Conservation (phyloP, 1,140 invertebrate genomes). For the Sarcophaga bullata region DNA sequence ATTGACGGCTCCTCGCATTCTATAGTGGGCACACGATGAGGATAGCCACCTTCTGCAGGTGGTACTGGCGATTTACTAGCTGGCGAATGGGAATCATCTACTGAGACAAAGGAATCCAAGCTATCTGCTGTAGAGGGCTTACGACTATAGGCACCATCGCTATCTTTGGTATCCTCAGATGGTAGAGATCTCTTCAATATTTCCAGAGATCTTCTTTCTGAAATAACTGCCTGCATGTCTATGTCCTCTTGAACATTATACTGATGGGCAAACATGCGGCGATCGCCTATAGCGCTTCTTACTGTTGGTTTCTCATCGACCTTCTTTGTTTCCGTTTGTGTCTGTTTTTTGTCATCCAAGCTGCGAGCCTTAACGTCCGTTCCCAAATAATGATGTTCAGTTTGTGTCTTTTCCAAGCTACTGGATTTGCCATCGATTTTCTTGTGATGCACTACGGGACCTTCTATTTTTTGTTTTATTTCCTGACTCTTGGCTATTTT, state of each 20-base stretch:
- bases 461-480: constrained; percentile 72
- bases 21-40: constrained; percentile 62
- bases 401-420: constrained; percentile 68
- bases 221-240: constrained; percentile 72
- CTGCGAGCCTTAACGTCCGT: constrained; percentile 73
- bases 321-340: constrained; percentile 52
- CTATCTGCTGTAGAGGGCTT: constrained; percentile 72
- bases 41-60: constrained; percentile 49
- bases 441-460: constrained; percentile 71
- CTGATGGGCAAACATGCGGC: constrained; percentile 63
- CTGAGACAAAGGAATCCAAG: constrained; percentile 67
- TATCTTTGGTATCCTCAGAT: constrained; percentile 61
- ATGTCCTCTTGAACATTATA: constrained; percentile 67
- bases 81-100: constrained; percentile 59
- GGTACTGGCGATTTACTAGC: constrained; percentile 59
- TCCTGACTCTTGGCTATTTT: constrained; percentile 72
- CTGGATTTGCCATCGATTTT: constrained; percentile 69
- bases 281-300: constrained; percentile 59
- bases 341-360: constrained; percentile 66
- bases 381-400: constrained; percentile 64
- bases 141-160: constrained; percentile 63
- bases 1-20: constrained; percentile 63
- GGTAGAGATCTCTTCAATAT: constrained; percentile 61
- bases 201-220: constrained; percentile 71
- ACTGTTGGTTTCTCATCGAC: constrained; percentile 52